Conservation (phyloP, 2,113 vertebrate genomes). For the Onychostruthus taczanowskii region DNA sequence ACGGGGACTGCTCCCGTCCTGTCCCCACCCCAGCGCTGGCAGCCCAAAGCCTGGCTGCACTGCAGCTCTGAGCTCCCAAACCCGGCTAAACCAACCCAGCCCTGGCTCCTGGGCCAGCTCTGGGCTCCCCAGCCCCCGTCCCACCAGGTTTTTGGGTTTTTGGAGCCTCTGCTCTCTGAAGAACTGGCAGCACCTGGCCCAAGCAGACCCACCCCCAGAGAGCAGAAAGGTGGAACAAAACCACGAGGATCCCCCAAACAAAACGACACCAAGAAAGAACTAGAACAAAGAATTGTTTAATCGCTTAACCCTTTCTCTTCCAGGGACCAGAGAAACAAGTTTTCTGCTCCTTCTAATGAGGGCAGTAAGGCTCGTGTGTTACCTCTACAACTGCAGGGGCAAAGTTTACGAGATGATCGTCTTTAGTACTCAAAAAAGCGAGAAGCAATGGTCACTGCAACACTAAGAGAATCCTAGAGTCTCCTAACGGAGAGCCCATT, state of each 20-base stretch:
- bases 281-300: slow-evolving; percentile 75
- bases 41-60: neutral
- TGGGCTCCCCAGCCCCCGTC: neutral
- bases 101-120: neutral
- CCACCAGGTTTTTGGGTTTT: neutral
- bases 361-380: slow-evolving; percentile 77
- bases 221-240: neutral
- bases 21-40: neutral
- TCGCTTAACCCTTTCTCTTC: slow-evolving; percentile 78
- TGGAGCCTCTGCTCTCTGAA: accelerated
- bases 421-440: slow-evolving; percentile 24
- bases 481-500: slow-evolving; percentile 33
- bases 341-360: slow-evolving; percentile 72
- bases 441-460: slow-evolving; percentile 36
- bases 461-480: slow-evolving; percentile 39
- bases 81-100: neutral
- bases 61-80: neutral
- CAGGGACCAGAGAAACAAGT: slow-evolving; percentile 78
- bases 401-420: slow-evolving; percentile 41
- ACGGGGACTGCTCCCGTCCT: neutral
- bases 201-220: neutral
- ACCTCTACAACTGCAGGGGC: slow-evolving; percentile 71
- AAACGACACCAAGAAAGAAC: slow-evolving; percentile 47
- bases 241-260: slow-evolving; percentile 12
- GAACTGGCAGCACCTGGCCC: neutral